phyloP scores from a whole-genome alignment of 64 coral and sea anemone species.

The Astreopora myriophthalma region DNA sequence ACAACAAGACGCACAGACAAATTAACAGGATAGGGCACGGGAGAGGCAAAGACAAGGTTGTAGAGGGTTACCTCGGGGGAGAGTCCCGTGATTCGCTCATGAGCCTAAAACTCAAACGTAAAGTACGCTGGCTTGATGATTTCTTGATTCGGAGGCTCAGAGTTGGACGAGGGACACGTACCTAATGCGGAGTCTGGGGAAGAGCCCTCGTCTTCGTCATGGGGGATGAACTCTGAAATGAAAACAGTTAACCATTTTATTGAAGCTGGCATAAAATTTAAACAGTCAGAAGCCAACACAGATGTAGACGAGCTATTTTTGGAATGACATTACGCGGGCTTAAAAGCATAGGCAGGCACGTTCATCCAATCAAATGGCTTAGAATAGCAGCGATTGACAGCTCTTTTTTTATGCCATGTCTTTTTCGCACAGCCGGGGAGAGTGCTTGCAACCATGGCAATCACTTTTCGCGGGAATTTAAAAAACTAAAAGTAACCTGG shows the following conservation, averaged over 20 bases:
- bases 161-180: constrained; percentile 93
- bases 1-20: constrained; percentile 73
- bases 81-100: constrained; percentile 18
- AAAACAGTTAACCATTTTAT: constrained; percentile 10
- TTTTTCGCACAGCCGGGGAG: too few species aligned
- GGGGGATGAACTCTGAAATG: constrained; percentile 75
- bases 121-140: constrained; percentile 88
- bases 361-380: too few species aligned
- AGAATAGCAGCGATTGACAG: too few species aligned
- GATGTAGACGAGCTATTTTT: too few species aligned
- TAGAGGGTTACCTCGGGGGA: constrained; percentile 80
- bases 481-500: too few species aligned
- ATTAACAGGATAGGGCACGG: constrained; percentile 44
- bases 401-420: too few species aligned
- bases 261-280: background rate
- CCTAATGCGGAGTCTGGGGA: constrained; percentile 98
- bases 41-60: constrained; percentile 50
- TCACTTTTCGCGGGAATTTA: too few species aligned
- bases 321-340: too few species aligned
- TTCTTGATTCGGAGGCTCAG: constrained; percentile 88
- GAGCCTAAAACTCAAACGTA: constrained; percentile 94
- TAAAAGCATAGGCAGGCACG: too few species aligned
- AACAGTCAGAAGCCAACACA: background rate
- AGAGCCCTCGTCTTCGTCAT: constrained; percentile 94
- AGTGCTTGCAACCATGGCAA: too few species aligned